Conservation (phyloP, 2,888 invertebrate genomes). For the Sphaeridia pumilis region DNA sequence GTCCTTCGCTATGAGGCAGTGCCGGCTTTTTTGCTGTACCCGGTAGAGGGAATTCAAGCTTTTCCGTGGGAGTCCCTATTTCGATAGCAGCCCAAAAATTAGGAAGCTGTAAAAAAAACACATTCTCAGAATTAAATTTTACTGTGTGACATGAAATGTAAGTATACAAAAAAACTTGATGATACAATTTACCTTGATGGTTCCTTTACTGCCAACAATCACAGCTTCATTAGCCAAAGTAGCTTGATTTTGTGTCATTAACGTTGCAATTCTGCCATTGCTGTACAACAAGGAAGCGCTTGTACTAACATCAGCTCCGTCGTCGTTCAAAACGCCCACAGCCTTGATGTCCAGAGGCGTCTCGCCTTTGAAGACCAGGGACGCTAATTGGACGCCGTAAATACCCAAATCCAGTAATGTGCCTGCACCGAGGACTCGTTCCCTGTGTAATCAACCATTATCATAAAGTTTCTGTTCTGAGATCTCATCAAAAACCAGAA, state of each 20-base stretch:
- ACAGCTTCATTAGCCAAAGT: constrained; percentile 51
- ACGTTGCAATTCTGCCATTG: constrained; percentile 51
- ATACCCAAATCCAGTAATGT: constrained; percentile 64
- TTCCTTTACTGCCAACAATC: constrained; percentile 58
- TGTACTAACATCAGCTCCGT: constrained; percentile 59
- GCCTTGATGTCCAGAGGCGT: constrained; percentile 56
- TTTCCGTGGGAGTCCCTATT: constrained; percentile 53
- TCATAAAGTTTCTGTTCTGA: neutral
- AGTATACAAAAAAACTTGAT: neutral
- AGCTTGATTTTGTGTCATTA: constrained; percentile 41
- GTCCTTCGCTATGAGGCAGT: constrained; percentile 59
- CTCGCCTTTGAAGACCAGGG: constrained; percentile 40
- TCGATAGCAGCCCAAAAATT: constrained; percentile 62
- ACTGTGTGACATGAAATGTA: neutral
- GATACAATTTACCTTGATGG: constrained; percentile 42
- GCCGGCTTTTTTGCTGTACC: constrained; percentile 49
- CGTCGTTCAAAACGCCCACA: constrained; percentile 54
- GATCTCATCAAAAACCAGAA: neutral
- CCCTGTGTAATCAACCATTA: too few species aligned
- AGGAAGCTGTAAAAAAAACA: neutral
- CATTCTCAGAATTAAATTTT: neutral
- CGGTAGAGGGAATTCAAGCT: constrained; percentile 55
- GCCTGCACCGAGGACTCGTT: constrained; percentile 70
- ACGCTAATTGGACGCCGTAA: constrained; percentile 61
- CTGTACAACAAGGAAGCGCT: constrained; percentile 54